phyloP scores from a whole-genome alignment of 1,140 invertebrate species.

The Cardiocondyla obscurior region DNA sequence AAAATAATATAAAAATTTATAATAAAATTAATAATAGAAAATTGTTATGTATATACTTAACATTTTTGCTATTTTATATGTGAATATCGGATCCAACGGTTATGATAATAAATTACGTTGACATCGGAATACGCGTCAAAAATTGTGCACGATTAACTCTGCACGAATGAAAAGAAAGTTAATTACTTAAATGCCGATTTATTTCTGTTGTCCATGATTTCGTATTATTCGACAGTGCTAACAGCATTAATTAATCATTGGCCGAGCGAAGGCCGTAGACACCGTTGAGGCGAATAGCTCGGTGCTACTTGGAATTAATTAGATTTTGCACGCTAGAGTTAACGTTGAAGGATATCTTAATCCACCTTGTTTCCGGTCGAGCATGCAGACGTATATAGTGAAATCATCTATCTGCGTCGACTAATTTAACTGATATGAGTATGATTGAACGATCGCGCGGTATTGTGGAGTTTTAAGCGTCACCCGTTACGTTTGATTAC shows the following conservation, averaged over 20 bases:
- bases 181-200: slow-evolving; percentile 51
- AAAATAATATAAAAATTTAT: too few species aligned
- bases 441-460: slow-evolving; percentile 27
- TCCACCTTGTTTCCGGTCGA: slow-evolving; percentile 25
- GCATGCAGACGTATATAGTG: background rate
- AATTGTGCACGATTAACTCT: background rate
- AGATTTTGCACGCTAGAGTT: slow-evolving; percentile 41
- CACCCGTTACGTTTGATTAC: slow-evolving; percentile 2
- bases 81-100: background rate
- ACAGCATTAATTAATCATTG: slow-evolving; percentile 64
- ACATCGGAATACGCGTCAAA: background rate
- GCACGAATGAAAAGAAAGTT: too few species aligned
- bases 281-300: slow-evolving; percentile 44
- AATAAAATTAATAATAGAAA: background rate
- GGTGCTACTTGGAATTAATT: slow-evolving; percentile 46
- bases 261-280: slow-evolving; percentile 24
- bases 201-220: slow-evolving; percentile 59
- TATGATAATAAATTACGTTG: background rate
- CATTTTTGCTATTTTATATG: background rate
- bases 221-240: slow-evolving; percentile 24
- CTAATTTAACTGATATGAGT: slow-evolving; percentile 8
- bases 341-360: slow-evolving; percentile 46
- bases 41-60: too few species aligned
- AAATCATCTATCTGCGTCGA: slow-evolving; percentile 45
- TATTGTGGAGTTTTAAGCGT: slow-evolving; percentile 25